Conservation (phyloP, 37 sponge, comb jelly and placozoan genomes). For the Haliclona indistincta region DNA sequence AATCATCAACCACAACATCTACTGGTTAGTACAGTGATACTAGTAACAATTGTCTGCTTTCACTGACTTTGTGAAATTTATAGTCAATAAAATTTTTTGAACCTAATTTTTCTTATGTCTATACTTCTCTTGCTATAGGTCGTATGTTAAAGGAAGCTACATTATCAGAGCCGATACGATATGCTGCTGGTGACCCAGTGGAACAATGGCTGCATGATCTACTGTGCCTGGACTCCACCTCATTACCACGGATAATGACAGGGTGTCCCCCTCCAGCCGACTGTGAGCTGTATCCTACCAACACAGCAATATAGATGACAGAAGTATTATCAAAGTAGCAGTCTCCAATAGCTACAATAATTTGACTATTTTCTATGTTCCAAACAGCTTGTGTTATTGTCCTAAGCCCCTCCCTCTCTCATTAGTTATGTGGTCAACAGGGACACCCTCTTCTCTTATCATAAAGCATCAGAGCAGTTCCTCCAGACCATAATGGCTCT, state of each 20-base stretch:
- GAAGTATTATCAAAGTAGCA: too few species aligned
- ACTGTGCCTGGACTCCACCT: conserved; percentile 85
- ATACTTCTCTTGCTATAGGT: conserved; percentile 27
- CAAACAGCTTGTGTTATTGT: background rate
- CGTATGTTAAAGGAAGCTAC: conserved; percentile 79
- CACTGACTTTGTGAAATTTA: too few species aligned
- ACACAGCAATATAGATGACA: too few species aligned
- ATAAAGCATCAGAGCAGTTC: conserved; percentile 92
- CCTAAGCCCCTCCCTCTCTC: background rate
- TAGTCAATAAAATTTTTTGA: too few species aligned
- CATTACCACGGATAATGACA: conserved; percentile 34
- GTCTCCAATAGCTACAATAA: background rate
- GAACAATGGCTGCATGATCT: conserved; percentile 94
- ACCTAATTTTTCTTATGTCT: background rate
- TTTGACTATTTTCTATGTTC: background rate
- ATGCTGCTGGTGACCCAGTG: conserved; percentile 75
- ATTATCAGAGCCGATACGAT: conserved; percentile 90
- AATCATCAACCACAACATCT: too few species aligned
- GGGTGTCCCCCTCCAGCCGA: conserved; percentile 87
- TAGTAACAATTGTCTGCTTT: background rate
- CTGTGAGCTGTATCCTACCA: conserved; percentile 70
- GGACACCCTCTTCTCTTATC: conserved; percentile 93
- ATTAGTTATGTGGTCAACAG: conserved; percentile 87
- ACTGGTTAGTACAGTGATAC: background rate
- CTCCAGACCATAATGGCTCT: conserved; percentile 91